Evolutionary conservation across 2,797 vertebrate genomes (phyloP), one percentile per base, ranked within the genome.

Genomic region (Capromys pilorides): DNA sequence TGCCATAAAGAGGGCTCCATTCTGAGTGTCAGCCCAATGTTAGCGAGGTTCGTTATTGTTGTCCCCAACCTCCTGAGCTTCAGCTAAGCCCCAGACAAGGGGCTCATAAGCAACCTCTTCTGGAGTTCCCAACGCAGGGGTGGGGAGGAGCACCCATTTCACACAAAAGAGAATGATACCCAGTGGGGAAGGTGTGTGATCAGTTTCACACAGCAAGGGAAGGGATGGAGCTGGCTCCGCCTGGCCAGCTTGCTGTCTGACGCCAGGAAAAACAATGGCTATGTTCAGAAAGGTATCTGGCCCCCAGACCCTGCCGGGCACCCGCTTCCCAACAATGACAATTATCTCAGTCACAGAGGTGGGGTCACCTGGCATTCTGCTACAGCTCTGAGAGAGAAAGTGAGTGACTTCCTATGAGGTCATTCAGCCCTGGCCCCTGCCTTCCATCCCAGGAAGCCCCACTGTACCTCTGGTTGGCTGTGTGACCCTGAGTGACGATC

Each of bases 311-410:
- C 77, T 19, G 2, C n/a, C 22, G 12, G 75, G 57, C 33, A 36
- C 28, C 82, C 49, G 1, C 54, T 69, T 62, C 45, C 87, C 64
- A 51, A 21, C 83, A 49, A 26, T 96, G 96, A 97, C 86, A 33
- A 78, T 45, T 49, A 57, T 45, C 61, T 78, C 90, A 73, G 94
- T 97, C 96, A 97, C 66, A 19, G 19, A 93, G 94, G 94, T 79
- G 94, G 75, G 82, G 92, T 86, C 62, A 61, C 79, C 39, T 79
- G 92, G 75, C 88, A 69, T 39, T 31, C 31, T 1, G 51, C 31
- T 24, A 8, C 59, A 67, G 83, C 54, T 82, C 51, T 22, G 79
- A 79, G 84, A 92, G 95, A 69, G 96, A 97, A 97, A 97, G 96
- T 96, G 86, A 83, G 36, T 84, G 96, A 79, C 84, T 77, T n/a